Evolutionary conservation across 2,888 invertebrate species (phyloP).

Genomic region (Antitype chi): DNA sequence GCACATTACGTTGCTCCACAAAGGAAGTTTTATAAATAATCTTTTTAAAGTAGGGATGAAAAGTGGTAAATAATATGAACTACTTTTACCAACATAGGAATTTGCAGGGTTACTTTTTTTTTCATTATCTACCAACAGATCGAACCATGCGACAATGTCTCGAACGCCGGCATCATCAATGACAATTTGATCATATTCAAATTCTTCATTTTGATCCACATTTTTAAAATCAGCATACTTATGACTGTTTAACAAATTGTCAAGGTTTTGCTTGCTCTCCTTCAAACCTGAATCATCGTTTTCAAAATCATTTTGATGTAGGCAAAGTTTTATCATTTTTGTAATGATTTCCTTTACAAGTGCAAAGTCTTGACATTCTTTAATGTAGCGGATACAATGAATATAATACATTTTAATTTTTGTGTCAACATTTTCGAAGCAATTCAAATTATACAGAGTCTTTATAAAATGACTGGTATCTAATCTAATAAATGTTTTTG

Average conservation of each 20-base stretch:
- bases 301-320: conserved; percentile 5
- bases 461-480: too few species aligned
- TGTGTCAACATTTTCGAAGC: too few species aligned
- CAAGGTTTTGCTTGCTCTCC: conserved; percentile 24
- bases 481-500: neutral
- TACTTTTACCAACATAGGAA: conserved; percentile 24
- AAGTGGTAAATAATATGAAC: conserved; percentile 8
- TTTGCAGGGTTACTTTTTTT: conserved; percentile 14
- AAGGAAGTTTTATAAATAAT: neutral
- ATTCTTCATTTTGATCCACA: conserved; percentile 19
- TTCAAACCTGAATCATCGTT: conserved; percentile 16
- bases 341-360: neutral
- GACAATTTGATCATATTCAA: conserved; percentile 19
- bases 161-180: conserved; percentile 11
- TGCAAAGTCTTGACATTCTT: neutral
- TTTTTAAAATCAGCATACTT: conserved; percentile 14
- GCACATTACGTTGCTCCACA: conserved; percentile 10
- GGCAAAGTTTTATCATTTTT: neutral
- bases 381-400: too few species aligned
- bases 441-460: too few species aligned
- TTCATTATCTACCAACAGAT: conserved; percentile 25
- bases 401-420: too few species aligned
- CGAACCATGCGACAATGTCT: conserved; percentile 28
- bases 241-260: conserved; percentile 25
- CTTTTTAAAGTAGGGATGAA: neutral